A percentile compares a stretch with the other conserved stretches of the same genome.
These are phyloP conservation scores for Caenorhabditis brenneri DNA, from an alignment of 1,140 invertebrate species.

Conservation along the genomic window DNA sequence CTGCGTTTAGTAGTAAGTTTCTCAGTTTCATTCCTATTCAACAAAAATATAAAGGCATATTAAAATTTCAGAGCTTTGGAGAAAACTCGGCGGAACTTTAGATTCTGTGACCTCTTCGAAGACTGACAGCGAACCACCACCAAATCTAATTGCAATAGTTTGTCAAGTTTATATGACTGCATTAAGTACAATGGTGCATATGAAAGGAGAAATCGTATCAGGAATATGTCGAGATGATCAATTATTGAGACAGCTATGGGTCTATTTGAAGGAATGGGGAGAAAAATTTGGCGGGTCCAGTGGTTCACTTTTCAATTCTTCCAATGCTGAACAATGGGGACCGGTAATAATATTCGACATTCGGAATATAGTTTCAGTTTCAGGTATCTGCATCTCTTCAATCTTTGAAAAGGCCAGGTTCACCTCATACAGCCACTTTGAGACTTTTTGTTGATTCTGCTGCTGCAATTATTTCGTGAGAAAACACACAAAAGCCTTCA, in stretches of 20 bases:
- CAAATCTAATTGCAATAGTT: constrained; percentile 81
- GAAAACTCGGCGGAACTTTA: constrained; percentile 47
- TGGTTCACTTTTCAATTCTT: neutral
- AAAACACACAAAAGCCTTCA: constrained; percentile 62
- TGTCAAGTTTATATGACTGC: constrained; percentile 90
- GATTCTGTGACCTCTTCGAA: constrained; percentile 41
- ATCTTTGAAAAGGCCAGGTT: constrained; percentile 73
- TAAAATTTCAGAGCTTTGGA: constrained; percentile 55
- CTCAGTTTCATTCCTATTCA: too few relatives aligned
- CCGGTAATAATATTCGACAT: neutral
- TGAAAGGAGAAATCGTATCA: constrained; percentile 90
- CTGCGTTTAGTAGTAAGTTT: constrained; percentile 13
- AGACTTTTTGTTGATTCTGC: constrained; percentile 93
- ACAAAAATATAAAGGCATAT: neutral
- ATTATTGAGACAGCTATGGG: neutral
- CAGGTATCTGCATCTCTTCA: constrained; percentile 77
- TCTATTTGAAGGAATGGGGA: constrained; percentile 44
- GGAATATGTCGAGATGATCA: constrained; percentile 75
- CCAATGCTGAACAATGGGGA: constrained; percentile 7
- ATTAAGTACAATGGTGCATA: constrained; percentile 85
- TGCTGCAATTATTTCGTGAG: constrained; percentile 95
- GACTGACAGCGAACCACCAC: constrained; percentile 73
- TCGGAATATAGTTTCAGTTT: constrained; percentile 77
- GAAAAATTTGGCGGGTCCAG: constrained; percentile 39
- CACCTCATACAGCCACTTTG: constrained; percentile 76